Conservation (phyloP, 2,888 invertebrate genomes). For the Strigamia transsilvanica region DNA sequence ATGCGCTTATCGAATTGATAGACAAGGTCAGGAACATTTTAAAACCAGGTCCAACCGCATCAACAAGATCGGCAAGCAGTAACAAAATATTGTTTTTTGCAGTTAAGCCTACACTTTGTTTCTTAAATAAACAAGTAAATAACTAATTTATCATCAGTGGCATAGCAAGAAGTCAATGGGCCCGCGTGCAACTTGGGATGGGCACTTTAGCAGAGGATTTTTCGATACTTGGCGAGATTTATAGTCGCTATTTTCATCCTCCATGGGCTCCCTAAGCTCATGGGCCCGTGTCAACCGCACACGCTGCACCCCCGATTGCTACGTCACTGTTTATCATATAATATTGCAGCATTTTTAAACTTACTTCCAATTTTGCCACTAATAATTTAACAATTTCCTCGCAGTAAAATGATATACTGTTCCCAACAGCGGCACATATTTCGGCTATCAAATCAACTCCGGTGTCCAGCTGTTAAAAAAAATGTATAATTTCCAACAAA, state of each 20-base stretch:
- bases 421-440: neutral
- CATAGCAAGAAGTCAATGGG: too few relatives aligned
- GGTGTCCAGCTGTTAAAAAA: neutral
- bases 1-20: neutral
- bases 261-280: too few relatives aligned
- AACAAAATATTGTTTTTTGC: neutral
- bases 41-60: neutral
- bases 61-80: neutral
- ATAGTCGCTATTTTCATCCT: too few relatives aligned
- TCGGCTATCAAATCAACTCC: neutral
- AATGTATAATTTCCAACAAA: neutral
- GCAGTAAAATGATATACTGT: neutral
- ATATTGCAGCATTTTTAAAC: neutral
- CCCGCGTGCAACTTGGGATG: too few relatives aligned
- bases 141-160: too few relatives aligned
- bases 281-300: too few relatives aligned
- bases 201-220: too few relatives aligned
- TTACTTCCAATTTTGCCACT: slow-evolving; percentile 11
- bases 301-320: too few relatives aligned
- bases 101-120: neutral
- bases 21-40: neutral
- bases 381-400: slow-evolving; percentile 3
- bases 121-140: neutral
- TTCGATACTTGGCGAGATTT: too few relatives aligned
- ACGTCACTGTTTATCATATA: too few relatives aligned